phyloP scores from a whole-genome alignment of 2,113 vertebrate genomes.

The Stigmatopora argus region DNA sequence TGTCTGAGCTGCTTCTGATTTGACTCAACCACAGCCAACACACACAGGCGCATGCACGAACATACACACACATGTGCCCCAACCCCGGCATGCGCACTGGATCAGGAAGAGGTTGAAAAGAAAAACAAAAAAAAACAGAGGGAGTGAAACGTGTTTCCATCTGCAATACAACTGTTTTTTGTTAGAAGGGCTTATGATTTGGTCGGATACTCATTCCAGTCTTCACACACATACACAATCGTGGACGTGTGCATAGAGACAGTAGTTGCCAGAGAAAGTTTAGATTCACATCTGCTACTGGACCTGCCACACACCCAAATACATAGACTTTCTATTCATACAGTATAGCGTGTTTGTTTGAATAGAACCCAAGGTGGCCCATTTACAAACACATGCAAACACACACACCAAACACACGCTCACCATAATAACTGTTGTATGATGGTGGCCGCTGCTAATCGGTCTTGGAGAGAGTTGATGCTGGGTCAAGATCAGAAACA shows the following conservation, averaged over 20 bases:
- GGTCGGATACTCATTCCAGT: constrained; percentile 63
- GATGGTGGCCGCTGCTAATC: constrained; percentile 63
- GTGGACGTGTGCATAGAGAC: constrained; percentile 65
- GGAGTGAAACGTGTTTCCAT: constrained; percentile 64
- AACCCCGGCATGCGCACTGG: constrained; percentile 60
- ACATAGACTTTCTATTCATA: constrained; percentile 9
- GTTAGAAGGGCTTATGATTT: constrained; percentile 69
- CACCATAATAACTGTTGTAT: constrained; percentile 62
- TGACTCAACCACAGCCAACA: constrained; percentile 61
- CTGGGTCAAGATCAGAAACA: constrained; percentile 59
- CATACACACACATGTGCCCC: constrained; percentile 12
- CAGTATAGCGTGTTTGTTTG: constrained; percentile 34
- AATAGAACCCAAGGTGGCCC: constrained; percentile 47
- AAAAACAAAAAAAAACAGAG: constrained; percentile 34
- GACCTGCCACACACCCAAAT: constrained; percentile 33
- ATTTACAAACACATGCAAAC: constrained; percentile 8
- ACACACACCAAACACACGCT: constrained; percentile 25
- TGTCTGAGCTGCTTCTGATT: constrained; percentile 68
- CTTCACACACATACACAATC: constrained; percentile 20
- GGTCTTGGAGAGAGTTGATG: constrained; percentile 63
- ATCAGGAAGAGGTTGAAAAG: constrained; percentile 50
- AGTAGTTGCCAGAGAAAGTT: constrained; percentile 51
- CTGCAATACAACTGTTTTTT: constrained; percentile 73
- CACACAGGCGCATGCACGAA: constrained; percentile 34
- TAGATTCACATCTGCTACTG: constrained; percentile 70